Evolutionary conservation across 2,113 vertebrate species (phyloP), one percentile per base, ranked within the genome.

Genomic region (Labrus mixtus): DNA sequence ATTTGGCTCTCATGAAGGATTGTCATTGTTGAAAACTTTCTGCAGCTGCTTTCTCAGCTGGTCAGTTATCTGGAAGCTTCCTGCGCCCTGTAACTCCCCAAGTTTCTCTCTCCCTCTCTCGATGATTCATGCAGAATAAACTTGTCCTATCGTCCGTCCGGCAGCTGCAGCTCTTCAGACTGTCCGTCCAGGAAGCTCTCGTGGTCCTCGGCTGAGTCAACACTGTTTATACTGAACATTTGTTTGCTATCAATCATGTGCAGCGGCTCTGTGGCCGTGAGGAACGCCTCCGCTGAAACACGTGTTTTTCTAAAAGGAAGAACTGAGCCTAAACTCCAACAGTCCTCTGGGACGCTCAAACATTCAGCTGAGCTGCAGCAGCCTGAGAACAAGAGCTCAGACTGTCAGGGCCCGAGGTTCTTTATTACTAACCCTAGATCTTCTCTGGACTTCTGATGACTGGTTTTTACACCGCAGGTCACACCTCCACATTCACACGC

Each of bases 241-340:
- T 82, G 81, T 78, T 72, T 53, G 68, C 79, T 0, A 79, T 89
- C 84, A 59, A 79, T 89, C 84, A 84, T 2, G 1, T 10, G 68
- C 63, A 15, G 71, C 63, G 13, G 71, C 73, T 71, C 63, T 0
- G 58, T 3, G 63, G 8, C 53, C 11, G 46, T 1, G 64, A 51
- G 73, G 39, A 53, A 29, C 37, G 55, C 36, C 36, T 54, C 54
- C 11, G 41, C 46, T 12, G 0, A 17, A n/a, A 65, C 63, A 33
- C 6, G 22, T 55, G 69, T 74, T 64, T 25, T 60, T 56, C 69
- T 41, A 37, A 29, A 36, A 3, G 39, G 60, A 61, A 53, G 59
- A 60, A 55, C 39, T 51, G 56, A 9, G 66, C 51, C 73, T 56
- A 50, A 20, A 8, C 13, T 50, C 23, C 17, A 37, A 61, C 33